These are phyloP conservation scores for Apostichopus californicus DNA, from an alignment of 35 echinoderm and acorn worm species.

Conservation along the genomic window DNA sequence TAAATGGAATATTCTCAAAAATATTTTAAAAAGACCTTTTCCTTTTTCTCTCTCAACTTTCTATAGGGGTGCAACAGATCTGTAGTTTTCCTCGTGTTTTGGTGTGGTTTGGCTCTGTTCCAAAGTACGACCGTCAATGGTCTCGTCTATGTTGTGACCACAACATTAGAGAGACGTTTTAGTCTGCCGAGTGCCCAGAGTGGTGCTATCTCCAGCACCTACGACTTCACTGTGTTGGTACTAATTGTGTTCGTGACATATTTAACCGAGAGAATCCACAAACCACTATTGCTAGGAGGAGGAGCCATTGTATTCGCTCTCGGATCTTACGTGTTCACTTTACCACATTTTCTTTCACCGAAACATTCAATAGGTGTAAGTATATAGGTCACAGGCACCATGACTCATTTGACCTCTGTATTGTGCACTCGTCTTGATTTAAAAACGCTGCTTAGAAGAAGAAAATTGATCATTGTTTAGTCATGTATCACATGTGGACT, in stretches of 20 bases:
- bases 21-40: too few species aligned
- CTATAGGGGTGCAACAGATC: constrained; percentile 36
- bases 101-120: constrained; percentile 14
- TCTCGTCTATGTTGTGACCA: constrained; percentile 73
- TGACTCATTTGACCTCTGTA: too few species aligned
- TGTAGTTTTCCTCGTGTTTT: not conserved
- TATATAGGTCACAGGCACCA: not conserved
- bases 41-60: not conserved
- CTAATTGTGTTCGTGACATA: constrained; percentile 76
- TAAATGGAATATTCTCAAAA: too few species aligned
- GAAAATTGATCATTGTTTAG: too few species aligned
- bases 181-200: constrained; percentile 63
- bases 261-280: constrained; percentile 55
- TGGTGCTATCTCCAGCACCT: constrained; percentile 70
- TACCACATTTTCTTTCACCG: constrained; percentile 50
- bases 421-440: too few species aligned
- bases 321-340: constrained; percentile 33
- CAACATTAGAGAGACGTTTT: constrained; percentile 73
- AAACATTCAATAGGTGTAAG: not conserved
- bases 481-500: too few species aligned
- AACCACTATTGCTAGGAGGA: constrained; percentile 12
- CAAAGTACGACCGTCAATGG: constrained; percentile 81
- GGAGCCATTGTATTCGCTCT: constrained; percentile 42
- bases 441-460: too few species aligned
- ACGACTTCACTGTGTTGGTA: constrained; percentile 58